Percentiles rank a stretch among this genome's conserved stretches.
phyloP scores from a whole-genome alignment of 2,888 invertebrate species.

The Psococerastis gibbosa region DNA sequence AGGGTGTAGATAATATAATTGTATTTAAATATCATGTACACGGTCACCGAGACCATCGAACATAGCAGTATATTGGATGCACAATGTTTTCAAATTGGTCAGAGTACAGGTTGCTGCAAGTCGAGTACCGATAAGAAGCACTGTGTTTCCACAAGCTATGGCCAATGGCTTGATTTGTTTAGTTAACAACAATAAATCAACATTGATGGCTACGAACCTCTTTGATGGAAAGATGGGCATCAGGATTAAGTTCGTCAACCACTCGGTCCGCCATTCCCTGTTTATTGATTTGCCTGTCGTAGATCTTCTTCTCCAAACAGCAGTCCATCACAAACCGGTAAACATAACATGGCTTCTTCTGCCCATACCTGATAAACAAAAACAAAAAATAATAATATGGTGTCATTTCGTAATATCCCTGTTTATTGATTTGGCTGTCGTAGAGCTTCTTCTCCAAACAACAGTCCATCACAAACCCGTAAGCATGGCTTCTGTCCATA shows the following conservation, averaged over 20 bases:
- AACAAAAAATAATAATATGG: conserved; percentile 12
- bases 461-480: conserved; percentile 91
- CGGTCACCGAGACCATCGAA: too few relatives aligned
- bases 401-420: too few relatives aligned
- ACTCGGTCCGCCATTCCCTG: conserved; percentile 97
- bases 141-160: too few relatives aligned
- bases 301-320: conserved; percentile 93
- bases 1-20: too few relatives aligned
- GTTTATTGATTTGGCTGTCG: conserved; percentile 94
- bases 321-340: conserved; percentile 95
- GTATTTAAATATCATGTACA: too few relatives aligned
- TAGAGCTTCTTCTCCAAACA: conserved; percentile 96
- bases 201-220: conserved; percentile 36
- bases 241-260: conserved; percentile 95
- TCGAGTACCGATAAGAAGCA: too few relatives aligned
- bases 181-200: too few relatives aligned
- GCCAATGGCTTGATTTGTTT: too few relatives aligned
- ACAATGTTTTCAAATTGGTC: too few relatives aligned
- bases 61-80: too few relatives aligned
- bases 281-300: conserved; percentile 94
- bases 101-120: too few relatives aligned
- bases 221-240: conserved; percentile 77
- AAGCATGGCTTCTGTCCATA: conserved; percentile 96
- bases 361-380: conserved; percentile 52
- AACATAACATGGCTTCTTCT: conserved; percentile 83